Conservation (phyloP, 2,797 vertebrate species). For the Poecile montanus region DNA sequence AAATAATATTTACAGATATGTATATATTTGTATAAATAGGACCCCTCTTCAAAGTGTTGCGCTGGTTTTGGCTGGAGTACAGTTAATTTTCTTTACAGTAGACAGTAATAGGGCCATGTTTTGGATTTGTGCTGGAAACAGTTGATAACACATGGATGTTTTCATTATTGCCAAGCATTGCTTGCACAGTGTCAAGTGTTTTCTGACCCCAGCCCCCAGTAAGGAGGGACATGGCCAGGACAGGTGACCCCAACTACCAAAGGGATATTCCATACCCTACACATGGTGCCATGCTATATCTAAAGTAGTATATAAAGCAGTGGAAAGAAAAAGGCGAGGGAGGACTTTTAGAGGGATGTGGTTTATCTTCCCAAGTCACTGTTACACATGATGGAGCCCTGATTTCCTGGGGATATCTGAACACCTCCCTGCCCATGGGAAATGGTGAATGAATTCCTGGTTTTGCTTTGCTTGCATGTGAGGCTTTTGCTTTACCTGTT, state of each 20-base stretch:
- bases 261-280: not conserved
- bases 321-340: not conserved
- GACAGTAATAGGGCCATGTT: not conserved
- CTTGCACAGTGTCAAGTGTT: not conserved
- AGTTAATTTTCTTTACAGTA: not conserved
- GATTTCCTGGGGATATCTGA: not conserved
- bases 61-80: not conserved
- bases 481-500: not conserved
- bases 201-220: not conserved
- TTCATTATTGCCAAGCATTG: not conserved
- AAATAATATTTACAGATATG: not conserved
- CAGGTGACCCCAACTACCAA: not conserved
- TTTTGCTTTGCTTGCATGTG: not conserved
- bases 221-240: not conserved
- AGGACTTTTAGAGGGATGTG: not conserved
- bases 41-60: not conserved
- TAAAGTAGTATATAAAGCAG: not conserved
- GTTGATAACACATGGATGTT: not conserved
- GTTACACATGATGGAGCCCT: rapidly evolving
- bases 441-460: too few species aligned
- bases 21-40: not conserved
- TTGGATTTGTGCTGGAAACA: not conserved
- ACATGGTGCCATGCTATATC: not conserved
- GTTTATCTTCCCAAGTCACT: not conserved
- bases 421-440: not conserved